Base-by-base conservation (phyloP, 37 sponge, comb jelly and placozoan genomes). In the Corticium candelabrum region DNA sequence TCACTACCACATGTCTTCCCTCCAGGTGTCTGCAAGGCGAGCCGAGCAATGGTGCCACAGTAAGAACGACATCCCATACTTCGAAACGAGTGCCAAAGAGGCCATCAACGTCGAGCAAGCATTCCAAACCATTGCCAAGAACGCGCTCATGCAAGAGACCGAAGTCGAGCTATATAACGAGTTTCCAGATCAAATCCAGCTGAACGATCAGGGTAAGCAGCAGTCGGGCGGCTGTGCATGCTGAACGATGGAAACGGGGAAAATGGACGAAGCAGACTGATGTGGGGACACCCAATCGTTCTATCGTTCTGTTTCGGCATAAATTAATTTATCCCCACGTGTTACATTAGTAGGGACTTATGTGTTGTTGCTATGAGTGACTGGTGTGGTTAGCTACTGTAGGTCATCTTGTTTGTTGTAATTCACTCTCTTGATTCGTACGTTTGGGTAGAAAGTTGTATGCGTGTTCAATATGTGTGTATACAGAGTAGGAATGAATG, bases 51-150 rank as follows among this genome's bases (percentile, higher is more conserved):
- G 99, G 99, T 98, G 99, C 81, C 87, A 89, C 29, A 84, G 84
- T 4, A 98, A 94, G 80, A 95, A 95, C 82, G 90, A 98, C 87
- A 94, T 98, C 75, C 99, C 99, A 11, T 98, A 94, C 80, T 92
- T 94, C 79, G 99, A 98, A 69, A 94, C 99, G 39, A 95, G 95
- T 69, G 99, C 99, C 15, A 98, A 98, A 68, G 99, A 98, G 68
- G 95, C 95, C 5, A 88, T 92, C 80, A 98, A 98, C 80, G 99
- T 98, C 27, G 99, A 98, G 79, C 92, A 89, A 31, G 99, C 99
- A 5, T 98, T 98, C 78, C 90, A 94, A 67, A 85, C 87, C 37
- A 92, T 95, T 41, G 92, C 99, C 15, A 85, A 87, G 40, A 91
- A 91, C 41, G 99, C 99, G 11, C 82, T 98, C 38, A 86, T 80